Evolutionary conservation across 53 echinoderm and acorn worm species (phyloP).

Genomic region (Henricia sp.): DNA sequence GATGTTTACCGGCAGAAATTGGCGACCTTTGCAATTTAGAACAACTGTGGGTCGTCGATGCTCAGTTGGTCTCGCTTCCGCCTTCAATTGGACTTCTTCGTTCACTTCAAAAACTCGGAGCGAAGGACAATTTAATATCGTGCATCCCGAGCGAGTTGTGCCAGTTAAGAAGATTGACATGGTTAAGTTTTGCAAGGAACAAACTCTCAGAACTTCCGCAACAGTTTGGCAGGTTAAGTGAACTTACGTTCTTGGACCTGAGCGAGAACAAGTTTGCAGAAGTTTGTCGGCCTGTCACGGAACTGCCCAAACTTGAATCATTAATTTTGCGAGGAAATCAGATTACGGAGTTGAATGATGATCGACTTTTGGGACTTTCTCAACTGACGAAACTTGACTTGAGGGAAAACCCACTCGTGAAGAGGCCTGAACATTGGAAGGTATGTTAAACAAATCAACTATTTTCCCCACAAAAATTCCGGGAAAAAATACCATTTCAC

Average conservation of each 20-base stretch:
- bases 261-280: slow-evolving; percentile 77
- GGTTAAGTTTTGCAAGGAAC: slow-evolving; percentile 82
- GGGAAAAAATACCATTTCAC: neutral
- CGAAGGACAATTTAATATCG: slow-evolving; percentile 79
- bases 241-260: slow-evolving; percentile 83
- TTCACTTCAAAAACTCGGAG: slow-evolving; percentile 78
- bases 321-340: slow-evolving; percentile 75
- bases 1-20: slow-evolving; percentile 86
- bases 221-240: slow-evolving; percentile 65
- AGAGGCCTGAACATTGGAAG: slow-evolving; percentile 96
- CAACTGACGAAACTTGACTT: slow-evolving; percentile 88
- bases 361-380: slow-evolving; percentile 79
- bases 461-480: neutral
- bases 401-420: slow-evolving; percentile 81
- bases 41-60: slow-evolving; percentile 88
- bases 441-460: slow-evolving; percentile 38
- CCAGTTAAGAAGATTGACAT: slow-evolving; percentile 70
- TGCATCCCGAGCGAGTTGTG: slow-evolving; percentile 76
- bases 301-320: slow-evolving; percentile 73
- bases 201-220: slow-evolving; percentile 66
- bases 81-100: slow-evolving; percentile 78
- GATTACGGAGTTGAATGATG: slow-evolving; percentile 78
- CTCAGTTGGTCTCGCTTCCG: slow-evolving; percentile 75
- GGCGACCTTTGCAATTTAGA: slow-evolving; percentile 82
- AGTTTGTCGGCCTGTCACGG: slow-evolving; percentile 62